Evolutionary conservation across 2,888 invertebrate species (phyloP), one percentile per base, ranked within the genome.

Genomic region (Mythimna impura): DNA sequence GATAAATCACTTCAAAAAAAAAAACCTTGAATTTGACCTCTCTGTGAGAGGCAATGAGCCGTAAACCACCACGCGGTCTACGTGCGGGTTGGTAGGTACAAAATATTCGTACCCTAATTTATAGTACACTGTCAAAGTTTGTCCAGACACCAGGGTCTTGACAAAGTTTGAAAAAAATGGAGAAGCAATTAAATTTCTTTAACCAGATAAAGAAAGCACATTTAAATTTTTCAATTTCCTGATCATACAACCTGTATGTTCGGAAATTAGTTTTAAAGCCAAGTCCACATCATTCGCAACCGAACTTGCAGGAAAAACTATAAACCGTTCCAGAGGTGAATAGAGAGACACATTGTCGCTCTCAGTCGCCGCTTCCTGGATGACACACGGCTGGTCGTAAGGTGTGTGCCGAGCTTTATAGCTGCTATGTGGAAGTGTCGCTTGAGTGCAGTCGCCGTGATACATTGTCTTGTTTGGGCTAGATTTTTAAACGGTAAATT

Each of bases 301-400:
- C 34, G 47, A 70, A 64, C 61, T 86, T 76, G 65, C 77, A 73
- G 69, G 86, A 86, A 86, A 86, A 86, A 77, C 86, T 85, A 86
- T 86, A 86, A 86, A 86, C 78, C 75, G 83, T 78, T 80, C 78
- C 78, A 73, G 61, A 74, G 68, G 70, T 75, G 84, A 83, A 83
- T 73, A 77, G 84, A 73, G 69, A 80, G 80, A 77, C 63, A 83
- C 84, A 83, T 84, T 81, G 82, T 81, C 55, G 75, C 43, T 22
- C 71, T 78, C 68, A 55, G 36, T 76, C 50, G 70, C 34, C 80
- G 77, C 78, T 78, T 80, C 86, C 82, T 73, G 80, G 82, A 80
- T 85, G 85, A 82, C 80, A 78, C 68, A 66, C 62, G 80, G 55
- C 69, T 12, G 30, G 25, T 58, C 66, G 70, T 66, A 52, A 73